Percentiles rank a stretch among this genome's conserved stretches.
These are phyloP conservation scores for Alentia gelatinosa DNA, from an alignment of 2,888 invertebrate genomes.

Conservation along the genomic window DNA sequence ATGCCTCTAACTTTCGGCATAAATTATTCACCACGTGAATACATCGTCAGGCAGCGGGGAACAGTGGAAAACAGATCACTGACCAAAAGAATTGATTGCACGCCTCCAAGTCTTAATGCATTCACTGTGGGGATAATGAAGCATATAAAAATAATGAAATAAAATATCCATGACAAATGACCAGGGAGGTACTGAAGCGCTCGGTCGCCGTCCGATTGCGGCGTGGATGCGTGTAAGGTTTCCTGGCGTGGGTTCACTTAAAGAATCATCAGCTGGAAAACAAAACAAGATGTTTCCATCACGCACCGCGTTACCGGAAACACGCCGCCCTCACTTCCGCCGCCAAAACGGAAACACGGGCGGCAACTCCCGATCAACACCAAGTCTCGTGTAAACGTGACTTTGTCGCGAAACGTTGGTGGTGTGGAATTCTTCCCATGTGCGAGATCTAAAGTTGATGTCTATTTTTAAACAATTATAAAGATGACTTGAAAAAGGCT, in stretches of 20 bases:
- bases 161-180: background rate
- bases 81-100: constrained; percentile 18
- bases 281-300: constrained; percentile 17
- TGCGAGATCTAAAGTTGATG: too few relatives aligned
- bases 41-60: background rate
- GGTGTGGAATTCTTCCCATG: too few relatives aligned
- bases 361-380: background rate
- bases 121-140: constrained; percentile 19
- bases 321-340: background rate
- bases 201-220: background rate
- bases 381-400: constrained; percentile 27
- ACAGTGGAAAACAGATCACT: background rate
- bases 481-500: too few relatives aligned
- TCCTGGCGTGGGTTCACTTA: background rate
- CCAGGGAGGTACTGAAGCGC: background rate
- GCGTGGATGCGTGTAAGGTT: background rate
- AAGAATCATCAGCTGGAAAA: constrained; percentile 12
- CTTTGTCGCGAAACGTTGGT: too few relatives aligned
- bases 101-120: background rate
- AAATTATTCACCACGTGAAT: background rate
- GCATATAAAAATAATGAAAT: background rate
- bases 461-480: too few relatives aligned
- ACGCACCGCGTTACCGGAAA: background rate
- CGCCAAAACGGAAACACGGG: background rate
- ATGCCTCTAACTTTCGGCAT: background rate